A percentile compares a stretch with the other conserved stretches of the same genome.
phyloP scores from a whole-genome alignment of 1,140 invertebrate genomes.

The Fopius arisanus region DNA sequence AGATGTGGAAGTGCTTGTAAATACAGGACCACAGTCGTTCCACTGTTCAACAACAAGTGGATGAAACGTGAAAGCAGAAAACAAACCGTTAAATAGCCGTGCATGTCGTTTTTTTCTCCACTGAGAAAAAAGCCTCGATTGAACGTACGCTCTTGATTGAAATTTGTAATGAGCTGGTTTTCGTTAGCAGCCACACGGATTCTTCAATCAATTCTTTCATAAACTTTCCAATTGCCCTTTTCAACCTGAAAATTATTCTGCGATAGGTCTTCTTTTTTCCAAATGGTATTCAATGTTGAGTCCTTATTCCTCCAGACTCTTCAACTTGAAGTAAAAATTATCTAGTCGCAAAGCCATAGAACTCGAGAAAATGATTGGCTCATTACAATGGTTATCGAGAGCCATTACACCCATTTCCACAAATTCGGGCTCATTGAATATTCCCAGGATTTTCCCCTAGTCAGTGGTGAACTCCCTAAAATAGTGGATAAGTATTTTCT shows the following conservation, averaged over 20 bases:
- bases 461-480: neutral
- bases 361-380: neutral
- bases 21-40: neutral
- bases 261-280: too few species aligned
- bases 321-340: too few species aligned
- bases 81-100: neutral
- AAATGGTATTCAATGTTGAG: too few species aligned
- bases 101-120: neutral
- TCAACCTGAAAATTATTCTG: too few species aligned
- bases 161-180: too few species aligned
- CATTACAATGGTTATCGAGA: neutral
- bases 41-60: neutral
- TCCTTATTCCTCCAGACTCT: neutral
- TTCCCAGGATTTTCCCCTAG: neutral
- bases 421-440: neutral
- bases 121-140: too few species aligned
- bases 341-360: too few species aligned
- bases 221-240: too few species aligned
- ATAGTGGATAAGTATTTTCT: neutral
- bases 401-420: neutral
- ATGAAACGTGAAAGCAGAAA: neutral
- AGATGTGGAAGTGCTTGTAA: slow-evolving; percentile 17
- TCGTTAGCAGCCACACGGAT: too few species aligned
- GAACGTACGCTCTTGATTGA: too few species aligned
- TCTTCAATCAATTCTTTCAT: too few species aligned